Conservation (phyloP, 2,797 vertebrate genomes). For the Lithobates pipiens region DNA sequence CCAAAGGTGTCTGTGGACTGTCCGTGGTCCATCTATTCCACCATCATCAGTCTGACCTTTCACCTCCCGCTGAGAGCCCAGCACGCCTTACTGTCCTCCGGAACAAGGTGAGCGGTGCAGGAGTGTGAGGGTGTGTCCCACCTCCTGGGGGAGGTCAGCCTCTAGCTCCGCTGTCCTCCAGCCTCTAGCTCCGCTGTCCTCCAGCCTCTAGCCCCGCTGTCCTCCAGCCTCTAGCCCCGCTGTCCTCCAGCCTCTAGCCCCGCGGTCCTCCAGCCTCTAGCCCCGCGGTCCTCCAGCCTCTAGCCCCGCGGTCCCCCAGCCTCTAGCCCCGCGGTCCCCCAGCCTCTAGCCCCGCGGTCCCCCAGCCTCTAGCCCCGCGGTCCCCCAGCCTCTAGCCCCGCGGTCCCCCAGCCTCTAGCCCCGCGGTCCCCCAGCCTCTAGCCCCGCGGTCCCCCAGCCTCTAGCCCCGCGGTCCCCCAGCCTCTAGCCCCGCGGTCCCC, state of each 20-base stretch:
- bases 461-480: no score
- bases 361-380: no score
- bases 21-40: constrained; percentile 98
- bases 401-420: no score
- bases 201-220: background rate
- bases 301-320: no score
- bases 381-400: no score
- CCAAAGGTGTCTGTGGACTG: constrained; percentile 95
- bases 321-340: background rate
- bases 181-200: no score
- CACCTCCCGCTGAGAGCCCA: constrained; percentile 93
- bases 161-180: no score
- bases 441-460: no score
- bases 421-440: background rate
- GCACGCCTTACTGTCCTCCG: constrained; percentile 89
- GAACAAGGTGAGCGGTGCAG: constrained; percentile 82
- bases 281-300: no score
- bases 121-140: background rate
- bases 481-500: background rate
- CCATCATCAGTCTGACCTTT: constrained; percentile 92
- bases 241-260: background rate
- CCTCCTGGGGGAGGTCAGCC: no score
- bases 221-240: no score
- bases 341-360: background rate
- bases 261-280: background rate